Conservation (phyloP, 2,888 invertebrate genomes). For the Hydropsyche betteni region DNA sequence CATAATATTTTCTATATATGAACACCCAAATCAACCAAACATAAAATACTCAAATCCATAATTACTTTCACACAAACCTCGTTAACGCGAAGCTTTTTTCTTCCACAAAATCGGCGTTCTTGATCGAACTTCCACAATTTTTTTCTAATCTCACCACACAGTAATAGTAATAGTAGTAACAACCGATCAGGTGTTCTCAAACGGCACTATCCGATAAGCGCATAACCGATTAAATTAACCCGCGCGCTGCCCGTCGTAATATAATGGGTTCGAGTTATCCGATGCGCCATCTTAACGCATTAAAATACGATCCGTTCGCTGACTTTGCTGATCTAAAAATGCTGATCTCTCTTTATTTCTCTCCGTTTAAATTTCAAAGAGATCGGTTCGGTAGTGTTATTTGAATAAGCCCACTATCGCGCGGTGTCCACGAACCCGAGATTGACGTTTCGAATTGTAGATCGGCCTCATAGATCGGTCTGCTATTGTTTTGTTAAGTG, state of each 20-base stretch:
- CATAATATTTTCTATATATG: too few species aligned
- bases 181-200: too few species aligned
- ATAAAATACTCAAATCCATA: too few species aligned
- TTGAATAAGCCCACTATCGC: slow-evolving; percentile 20
- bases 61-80: too few species aligned
- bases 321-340: slow-evolving; percentile 10
- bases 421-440: background rate
- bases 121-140: too few species aligned
- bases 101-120: too few species aligned
- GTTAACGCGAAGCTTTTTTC: too few species aligned
- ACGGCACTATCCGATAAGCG: slow-evolving; percentile 9
- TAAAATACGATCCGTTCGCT: slow-evolving; percentile 17
- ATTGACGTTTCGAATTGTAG: slow-evolving; percentile 9
- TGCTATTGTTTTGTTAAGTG: too few species aligned
- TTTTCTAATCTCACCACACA: too few species aligned
- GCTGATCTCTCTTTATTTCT: slow-evolving; percentile 2
- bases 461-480: too few species aligned
- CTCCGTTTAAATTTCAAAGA: background rate
- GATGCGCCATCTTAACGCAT: slow-evolving; percentile 13
- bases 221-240: slow-evolving; percentile 19
- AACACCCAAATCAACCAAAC: too few species aligned
- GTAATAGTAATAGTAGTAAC: too few species aligned
- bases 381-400: background rate
- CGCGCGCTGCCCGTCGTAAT: background rate
- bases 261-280: slow-evolving; percentile 15